These are phyloP conservation scores for Gyrodactylus bullatarudis DNA, from an alignment of 1,140 invertebrate genomes.

Conservation along the genomic window DNA sequence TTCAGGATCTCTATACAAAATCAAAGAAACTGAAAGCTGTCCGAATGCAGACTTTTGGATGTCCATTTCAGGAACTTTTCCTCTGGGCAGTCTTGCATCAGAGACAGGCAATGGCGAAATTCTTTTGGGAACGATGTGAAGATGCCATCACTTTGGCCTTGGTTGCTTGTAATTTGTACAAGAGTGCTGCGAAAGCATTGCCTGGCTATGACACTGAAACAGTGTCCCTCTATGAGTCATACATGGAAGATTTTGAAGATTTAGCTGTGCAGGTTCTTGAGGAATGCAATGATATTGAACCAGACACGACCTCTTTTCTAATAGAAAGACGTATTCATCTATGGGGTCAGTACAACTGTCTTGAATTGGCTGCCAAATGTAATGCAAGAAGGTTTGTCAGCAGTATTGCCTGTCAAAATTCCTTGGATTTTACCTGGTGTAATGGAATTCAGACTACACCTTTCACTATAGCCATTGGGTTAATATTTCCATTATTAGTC, in stretches of 20 bases:
- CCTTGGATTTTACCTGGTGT: constrained; percentile 1
- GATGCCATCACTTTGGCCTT: constrained; percentile 14
- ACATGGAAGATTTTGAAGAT: constrained; percentile 13
- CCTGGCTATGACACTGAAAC: constrained; percentile 11
- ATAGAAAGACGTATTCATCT: constrained; percentile 13
- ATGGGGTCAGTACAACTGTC: constrained; percentile 14
- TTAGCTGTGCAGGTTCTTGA: constrained; percentile 14
- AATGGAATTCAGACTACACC: not conserved
- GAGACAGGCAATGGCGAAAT: constrained; percentile 11
- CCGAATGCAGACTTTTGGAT: not conserved
- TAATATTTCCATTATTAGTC: not conserved
- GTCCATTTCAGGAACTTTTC: constrained; percentile 3
- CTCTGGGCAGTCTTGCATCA: constrained; percentile 1
- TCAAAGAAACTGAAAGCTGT: not conserved
- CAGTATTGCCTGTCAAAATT: constrained; percentile 4
- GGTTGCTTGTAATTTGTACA: constrained; percentile 12
- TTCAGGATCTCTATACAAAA: not conserved
- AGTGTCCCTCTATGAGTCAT: constrained; percentile 6
- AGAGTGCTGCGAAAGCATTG: constrained; percentile 10
- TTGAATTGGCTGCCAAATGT: constrained; percentile 15
- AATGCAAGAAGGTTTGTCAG: constrained; percentile 4
- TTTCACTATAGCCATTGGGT: not conserved
- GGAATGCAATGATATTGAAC: constrained; percentile 13
- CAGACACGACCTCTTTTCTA: constrained; percentile 14
- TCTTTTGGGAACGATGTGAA: constrained; percentile 15